These are phyloP conservation scores for Volucella zonaria DNA, from an alignment of 2,888 invertebrate genomes.

Conservation along the genomic window DNA sequence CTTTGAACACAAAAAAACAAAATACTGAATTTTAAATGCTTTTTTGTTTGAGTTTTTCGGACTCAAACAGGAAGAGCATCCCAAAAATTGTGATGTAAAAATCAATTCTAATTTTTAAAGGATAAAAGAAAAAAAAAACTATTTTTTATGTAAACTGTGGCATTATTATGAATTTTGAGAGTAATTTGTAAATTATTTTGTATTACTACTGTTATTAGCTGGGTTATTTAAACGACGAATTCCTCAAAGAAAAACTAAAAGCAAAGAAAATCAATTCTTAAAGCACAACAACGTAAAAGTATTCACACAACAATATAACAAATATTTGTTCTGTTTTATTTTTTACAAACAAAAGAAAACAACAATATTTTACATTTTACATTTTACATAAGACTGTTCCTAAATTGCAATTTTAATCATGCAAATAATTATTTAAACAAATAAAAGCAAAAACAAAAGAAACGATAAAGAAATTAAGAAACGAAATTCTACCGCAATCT, in stretches of 20 bases:
- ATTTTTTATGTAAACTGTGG: slow-evolving; percentile 68
- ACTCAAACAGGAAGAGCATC: slow-evolving; percentile 57
- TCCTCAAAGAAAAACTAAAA: slow-evolving; percentile 38
- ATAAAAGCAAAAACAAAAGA: slow-evolving; percentile 38
- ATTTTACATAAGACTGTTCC: slow-evolving; percentile 70
- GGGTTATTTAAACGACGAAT: slow-evolving; percentile 64
- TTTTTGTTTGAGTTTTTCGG: slow-evolving; percentile 57
- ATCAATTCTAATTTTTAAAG: slow-evolving; percentile 61
- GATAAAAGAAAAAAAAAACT: slow-evolving; percentile 40
- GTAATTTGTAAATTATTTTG: slow-evolving; percentile 57
- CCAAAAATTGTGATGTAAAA: slow-evolving; percentile 73
- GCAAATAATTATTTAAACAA: slow-evolving; percentile 41
- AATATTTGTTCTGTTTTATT: slow-evolving; percentile 58
- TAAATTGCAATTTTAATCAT: slow-evolving; percentile 65
- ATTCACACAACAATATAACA: slow-evolving; percentile 49
- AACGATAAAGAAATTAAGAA: slow-evolving; percentile 26
- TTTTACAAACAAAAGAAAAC: slow-evolving; percentile 24
- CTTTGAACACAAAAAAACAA: slow-evolving; percentile 23
- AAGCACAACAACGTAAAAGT: slow-evolving; percentile 70
- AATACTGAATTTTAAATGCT: slow-evolving; percentile 15
- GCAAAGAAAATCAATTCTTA: slow-evolving; percentile 52
- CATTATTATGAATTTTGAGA: slow-evolving; percentile 68
- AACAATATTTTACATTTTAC: slow-evolving; percentile 37
- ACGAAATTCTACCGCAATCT: slow-evolving; percentile 58
- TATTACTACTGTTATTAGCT: slow-evolving; percentile 69